Conservation (phyloP, 2,888 invertebrate genomes). For the Scaptomyza tumidula region DNA sequence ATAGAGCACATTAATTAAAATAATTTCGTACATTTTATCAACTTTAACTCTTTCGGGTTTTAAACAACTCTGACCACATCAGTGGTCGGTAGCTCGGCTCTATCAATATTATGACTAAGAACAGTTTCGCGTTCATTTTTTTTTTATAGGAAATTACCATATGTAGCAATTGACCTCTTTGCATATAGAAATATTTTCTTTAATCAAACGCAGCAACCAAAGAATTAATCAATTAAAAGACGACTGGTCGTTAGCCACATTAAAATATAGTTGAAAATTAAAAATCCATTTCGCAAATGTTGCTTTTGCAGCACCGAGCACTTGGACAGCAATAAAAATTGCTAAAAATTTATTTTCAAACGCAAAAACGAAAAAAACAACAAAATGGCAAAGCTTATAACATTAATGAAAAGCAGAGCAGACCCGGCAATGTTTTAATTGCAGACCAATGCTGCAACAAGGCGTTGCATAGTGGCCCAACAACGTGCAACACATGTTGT, state of each 20-base stretch:
- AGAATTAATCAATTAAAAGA: conserved; percentile 78
- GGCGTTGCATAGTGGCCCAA: conserved; percentile 27
- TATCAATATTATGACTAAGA: conserved; percentile 13
- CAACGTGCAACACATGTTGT: conserved; percentile 61
- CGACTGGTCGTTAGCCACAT: conserved; percentile 71
- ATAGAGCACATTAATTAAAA: not conserved
- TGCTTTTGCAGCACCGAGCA: conserved; percentile 30
- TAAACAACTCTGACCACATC: conserved; percentile 26
- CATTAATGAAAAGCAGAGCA: conserved; percentile 46
- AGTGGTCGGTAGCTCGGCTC: conserved; percentile 33
- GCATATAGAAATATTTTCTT: conserved; percentile 73
- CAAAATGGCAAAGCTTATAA: conserved; percentile 17
- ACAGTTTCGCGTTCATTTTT: conserved; percentile 30
- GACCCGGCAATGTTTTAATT: conserved; percentile 16
- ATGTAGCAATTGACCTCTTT: conserved; percentile 78
- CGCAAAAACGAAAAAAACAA: not conserved
- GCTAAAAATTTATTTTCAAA: conserved; percentile 10
- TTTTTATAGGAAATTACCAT: conserved; percentile 71
- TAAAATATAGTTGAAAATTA: conserved; percentile 77
- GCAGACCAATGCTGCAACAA: conserved; percentile 28
- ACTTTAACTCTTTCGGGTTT: not conserved
- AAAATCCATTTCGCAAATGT: conserved; percentile 70
- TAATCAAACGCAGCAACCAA: conserved; percentile 70
- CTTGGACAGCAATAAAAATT: conserved; percentile 40
- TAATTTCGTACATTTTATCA: not conserved